A percentile compares a stretch with the other conserved stretches of the same genome.
phyloP scores from a whole-genome alignment of 2,797 vertebrate genomes.

The Lophotriccus pileatus region DNA sequence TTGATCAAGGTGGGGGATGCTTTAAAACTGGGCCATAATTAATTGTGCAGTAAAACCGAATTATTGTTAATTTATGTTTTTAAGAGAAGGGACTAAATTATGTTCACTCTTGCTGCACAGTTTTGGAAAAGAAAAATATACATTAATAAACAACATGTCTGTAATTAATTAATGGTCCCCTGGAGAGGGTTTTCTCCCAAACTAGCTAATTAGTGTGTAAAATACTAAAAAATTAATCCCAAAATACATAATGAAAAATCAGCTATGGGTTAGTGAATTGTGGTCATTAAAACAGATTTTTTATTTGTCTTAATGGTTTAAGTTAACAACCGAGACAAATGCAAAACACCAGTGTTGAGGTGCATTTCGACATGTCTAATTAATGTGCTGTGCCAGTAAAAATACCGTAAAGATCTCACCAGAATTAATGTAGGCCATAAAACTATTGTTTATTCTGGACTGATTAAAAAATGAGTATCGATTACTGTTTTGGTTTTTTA shows the following conservation, averaged over 20 bases:
- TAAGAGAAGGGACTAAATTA: neutral
- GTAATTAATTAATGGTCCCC: constrained; percentile 21
- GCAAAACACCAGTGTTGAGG: neutral
- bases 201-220: constrained; percentile 3
- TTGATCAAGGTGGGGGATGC: neutral
- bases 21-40: neutral
- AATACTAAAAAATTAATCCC: constrained; percentile 20
- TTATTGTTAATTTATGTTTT: constrained; percentile 16
- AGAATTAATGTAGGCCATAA: neutral
- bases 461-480: neutral
- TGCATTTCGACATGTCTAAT: neutral
- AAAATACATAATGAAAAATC: neutral
- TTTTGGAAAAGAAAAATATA: constrained; percentile 23
- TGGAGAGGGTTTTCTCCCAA: constrained; percentile 15
- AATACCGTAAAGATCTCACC: neutral
- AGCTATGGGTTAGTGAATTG: neutral
- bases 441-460: neutral
- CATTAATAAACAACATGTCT: constrained; percentile 29
- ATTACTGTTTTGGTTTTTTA: neutral
- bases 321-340: neutral
- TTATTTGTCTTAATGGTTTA: neutral
- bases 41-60: neutral
- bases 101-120: neutral
- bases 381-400: neutral
- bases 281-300: neutral